Base-by-base conservation (phyloP, 1,140 invertebrate genomes). In the Alviniconcha marisindica region DNA sequence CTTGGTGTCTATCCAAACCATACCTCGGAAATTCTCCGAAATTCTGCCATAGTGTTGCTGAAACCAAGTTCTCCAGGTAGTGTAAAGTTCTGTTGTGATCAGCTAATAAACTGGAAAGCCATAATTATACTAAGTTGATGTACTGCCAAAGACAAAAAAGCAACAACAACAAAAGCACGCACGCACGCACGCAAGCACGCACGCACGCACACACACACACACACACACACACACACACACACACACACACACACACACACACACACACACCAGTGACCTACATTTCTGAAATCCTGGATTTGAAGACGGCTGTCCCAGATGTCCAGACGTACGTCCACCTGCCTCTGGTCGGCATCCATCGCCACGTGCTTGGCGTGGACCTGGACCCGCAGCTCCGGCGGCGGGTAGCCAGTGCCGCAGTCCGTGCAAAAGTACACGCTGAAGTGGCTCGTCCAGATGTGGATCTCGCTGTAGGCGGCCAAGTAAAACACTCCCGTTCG, bases 351-450 rank as follows among this genome's bases (percentile, higher is more conserved):
- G 10, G 28, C 38, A 24, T 21, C 28, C 38, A 21, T 73, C 7
- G 24, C 28, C 1, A 73, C 69, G 40, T 76, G 42, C 24, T 44
- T 76, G 7, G 38, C 73, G 40, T 42, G 73, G n/a, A 44, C 73
- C 40, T 44, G 18, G 0, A 76, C 36, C 24, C 3, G 21, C 36
- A 76, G 24, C 31, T 76, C 73, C 0, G 73, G 73, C 15, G 73
- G 73, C 2, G 38, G 38, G 73, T 42, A 42, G 5, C 21, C 73
- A 15, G 33, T 12, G 12, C 42, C 73, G 12, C 73, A 76, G 0
- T 21, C 73, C 15, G 73, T 76, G 42, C 73, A 76, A 31, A 76
- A 40, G 40, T 76, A 76, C 40, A 33, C 73, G 73, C 73, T 76
- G 73, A 76, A 76, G 38, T 76, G 73, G 36, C 10, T 44, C 0